These are phyloP conservation scores for Pogonognathellus flavescens DNA, from an alignment of 1,140 invertebrate genomes.

Conservation along the genomic window DNA sequence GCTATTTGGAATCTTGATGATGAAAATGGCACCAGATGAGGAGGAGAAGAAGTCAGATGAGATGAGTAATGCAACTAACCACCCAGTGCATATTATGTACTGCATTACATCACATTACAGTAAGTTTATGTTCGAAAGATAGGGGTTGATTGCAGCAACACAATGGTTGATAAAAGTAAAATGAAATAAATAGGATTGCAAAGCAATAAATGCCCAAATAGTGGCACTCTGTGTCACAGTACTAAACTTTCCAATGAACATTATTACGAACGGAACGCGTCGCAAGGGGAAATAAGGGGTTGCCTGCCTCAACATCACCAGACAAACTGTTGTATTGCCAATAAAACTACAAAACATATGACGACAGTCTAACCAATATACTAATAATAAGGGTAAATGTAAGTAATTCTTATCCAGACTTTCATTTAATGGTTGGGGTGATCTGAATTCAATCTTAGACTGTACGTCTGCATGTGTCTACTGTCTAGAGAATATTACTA, in stretches of 20 bases:
- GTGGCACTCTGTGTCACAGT: conserved; percentile 49
- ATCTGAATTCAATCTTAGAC: conserved; percentile 30
- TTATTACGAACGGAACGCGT: conserved; percentile 15
- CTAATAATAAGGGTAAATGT: conserved; percentile 38
- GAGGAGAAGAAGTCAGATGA: neutral
- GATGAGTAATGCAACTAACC: conserved; percentile 23
- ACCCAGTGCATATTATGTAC: neutral
- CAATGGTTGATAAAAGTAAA: neutral
- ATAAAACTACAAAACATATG: neutral
- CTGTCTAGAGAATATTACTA: neutral
- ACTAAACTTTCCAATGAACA: conserved; percentile 22
- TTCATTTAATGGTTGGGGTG: conserved; percentile 31
- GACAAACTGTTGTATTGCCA: conserved; percentile 3
- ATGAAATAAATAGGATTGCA: conserved; percentile 58
- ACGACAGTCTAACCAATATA: conserved; percentile 1
- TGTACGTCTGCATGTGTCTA: too few relatives aligned
- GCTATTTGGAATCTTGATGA: conserved; percentile 27
- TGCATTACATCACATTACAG: conserved; percentile 36
- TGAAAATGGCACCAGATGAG: conserved; percentile 28
- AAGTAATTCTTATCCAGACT: conserved; percentile 22
- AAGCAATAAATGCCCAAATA: conserved; percentile 62
- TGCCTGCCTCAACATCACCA: conserved; percentile 5
- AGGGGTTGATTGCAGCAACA: conserved; percentile 35
- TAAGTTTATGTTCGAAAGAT: conserved; percentile 27
- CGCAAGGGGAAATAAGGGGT: neutral